Percentiles rank a stretch among this genome's conserved stretches.
These are phyloP conservation scores for Limnephilus marmoratus DNA, from an alignment of 2,888 invertebrate species.

Conservation along the genomic window DNA sequence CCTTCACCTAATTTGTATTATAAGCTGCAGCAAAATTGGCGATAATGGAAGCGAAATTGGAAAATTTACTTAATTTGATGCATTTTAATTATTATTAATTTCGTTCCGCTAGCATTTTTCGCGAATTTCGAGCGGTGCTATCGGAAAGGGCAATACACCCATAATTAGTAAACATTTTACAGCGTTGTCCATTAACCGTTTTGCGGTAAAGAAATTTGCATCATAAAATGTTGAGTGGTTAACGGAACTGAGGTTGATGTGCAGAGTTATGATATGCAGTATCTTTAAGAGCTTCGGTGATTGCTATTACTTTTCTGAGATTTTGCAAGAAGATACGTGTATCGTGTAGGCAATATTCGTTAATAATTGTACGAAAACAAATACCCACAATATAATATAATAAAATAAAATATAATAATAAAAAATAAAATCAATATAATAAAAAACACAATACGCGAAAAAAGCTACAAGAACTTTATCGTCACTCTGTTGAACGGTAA, in stretches of 20 bases:
- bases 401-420: too few species aligned
- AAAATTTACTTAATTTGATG: background rate
- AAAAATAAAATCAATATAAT: too few species aligned
- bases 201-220: conserved; percentile 2
- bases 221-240: background rate
- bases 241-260: background rate
- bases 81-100: background rate
- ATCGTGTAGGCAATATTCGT: background rate
- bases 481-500: background rate
- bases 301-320: background rate
- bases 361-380: background rate
- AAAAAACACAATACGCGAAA: background rate
- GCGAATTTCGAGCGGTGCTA: background rate
- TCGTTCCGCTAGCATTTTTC: conserved; percentile 2
- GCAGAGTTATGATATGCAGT: background rate
- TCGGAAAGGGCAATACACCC: conserved; percentile 2
- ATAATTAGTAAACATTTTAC: background rate
- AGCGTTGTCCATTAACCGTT: background rate
- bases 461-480: background rate
- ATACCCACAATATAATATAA: too few species aligned
- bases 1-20: background rate
- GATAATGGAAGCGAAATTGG: background rate
- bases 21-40: background rate
- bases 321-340: background rate
- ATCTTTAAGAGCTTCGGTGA: background rate